phyloP scores from a whole-genome alignment of 2,113 vertebrate genomes.

The Misgurnus anguillicaudatus region DNA sequence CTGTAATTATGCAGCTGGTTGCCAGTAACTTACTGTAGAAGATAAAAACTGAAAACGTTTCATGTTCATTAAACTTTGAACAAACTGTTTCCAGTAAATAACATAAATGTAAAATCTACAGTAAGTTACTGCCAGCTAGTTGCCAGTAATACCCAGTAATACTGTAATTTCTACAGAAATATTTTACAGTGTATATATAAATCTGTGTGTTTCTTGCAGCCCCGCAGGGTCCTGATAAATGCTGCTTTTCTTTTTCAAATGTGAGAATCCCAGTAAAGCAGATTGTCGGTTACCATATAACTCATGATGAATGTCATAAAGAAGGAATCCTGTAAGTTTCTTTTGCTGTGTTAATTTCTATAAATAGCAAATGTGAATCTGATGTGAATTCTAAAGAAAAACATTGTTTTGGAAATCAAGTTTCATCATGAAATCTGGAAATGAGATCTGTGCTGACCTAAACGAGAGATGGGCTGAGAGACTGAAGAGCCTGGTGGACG shows the following conservation, averaged over 20 bases:
- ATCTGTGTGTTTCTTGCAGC: background rate
- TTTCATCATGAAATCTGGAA: background rate
- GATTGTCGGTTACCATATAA: slow-evolving; percentile 9
- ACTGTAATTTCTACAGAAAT: background rate
- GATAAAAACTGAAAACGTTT: too few species aligned
- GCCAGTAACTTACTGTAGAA: too few species aligned
- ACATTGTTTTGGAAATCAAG: background rate
- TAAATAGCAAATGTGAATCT: background rate
- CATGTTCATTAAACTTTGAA: too few species aligned
- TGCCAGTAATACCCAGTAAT: too few species aligned
- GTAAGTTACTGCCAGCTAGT: too few species aligned
- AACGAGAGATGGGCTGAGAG: background rate
- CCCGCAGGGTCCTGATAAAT: slow-evolving; percentile 39
- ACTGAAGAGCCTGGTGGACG: slow-evolving; percentile 5
- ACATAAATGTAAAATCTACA: too few species aligned
- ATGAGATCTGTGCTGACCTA: slow-evolving; percentile 12
- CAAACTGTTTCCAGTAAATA: too few species aligned
- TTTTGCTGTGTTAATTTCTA: background rate
- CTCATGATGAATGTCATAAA: background rate
- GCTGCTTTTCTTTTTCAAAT: slow-evolving; percentile 39
- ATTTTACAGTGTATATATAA: too few species aligned
- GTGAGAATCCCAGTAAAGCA: background rate
- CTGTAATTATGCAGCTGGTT: too few species aligned
- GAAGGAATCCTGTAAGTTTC: slow-evolving; percentile 25
- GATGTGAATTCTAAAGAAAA: background rate